phyloP scores from a whole-genome alignment of 2,113 vertebrate species.

The Callospermophilus lateralis region DNA sequence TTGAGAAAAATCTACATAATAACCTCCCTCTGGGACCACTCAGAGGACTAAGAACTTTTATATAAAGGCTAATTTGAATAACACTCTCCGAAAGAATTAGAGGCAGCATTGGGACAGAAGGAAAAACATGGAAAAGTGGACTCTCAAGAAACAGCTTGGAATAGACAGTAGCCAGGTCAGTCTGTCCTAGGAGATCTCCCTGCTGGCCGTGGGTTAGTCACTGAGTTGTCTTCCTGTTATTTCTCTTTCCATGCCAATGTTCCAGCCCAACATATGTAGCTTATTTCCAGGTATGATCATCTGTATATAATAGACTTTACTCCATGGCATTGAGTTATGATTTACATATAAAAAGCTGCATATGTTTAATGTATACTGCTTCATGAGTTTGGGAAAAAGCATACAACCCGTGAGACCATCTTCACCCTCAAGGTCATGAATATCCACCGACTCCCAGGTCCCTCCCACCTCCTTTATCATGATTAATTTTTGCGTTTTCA shows the following conservation, averaged over 20 bases:
- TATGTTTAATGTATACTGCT: background rate
- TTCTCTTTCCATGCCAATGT: background rate
- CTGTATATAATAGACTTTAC: background rate
- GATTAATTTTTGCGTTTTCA: background rate
- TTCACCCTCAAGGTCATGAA: background rate
- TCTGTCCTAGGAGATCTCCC: background rate
- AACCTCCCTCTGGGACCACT: background rate
- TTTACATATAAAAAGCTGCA: background rate
- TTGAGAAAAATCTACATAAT: conserved; percentile 44
- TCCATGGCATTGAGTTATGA: background rate
- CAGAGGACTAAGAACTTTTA: conserved; percentile 34
- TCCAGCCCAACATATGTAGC: background rate
- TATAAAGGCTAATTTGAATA: conserved; percentile 27
- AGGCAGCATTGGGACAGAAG: background rate
- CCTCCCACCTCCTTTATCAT: background rate
- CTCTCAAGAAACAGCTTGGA: background rate
- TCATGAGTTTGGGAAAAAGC: background rate
- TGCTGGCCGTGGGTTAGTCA: background rate
- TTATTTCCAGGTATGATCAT: background rate
- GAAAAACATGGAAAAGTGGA: background rate
- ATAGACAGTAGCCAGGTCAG: background rate
- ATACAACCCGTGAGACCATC: background rate
- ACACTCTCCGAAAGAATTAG: conserved; percentile 3
- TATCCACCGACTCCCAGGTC: background rate
- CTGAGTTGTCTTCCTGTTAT: background rate